Evolutionary conservation across 2,113 vertebrate genomes (phyloP).

Genomic region (Antidorcas marsupialis): DNA sequence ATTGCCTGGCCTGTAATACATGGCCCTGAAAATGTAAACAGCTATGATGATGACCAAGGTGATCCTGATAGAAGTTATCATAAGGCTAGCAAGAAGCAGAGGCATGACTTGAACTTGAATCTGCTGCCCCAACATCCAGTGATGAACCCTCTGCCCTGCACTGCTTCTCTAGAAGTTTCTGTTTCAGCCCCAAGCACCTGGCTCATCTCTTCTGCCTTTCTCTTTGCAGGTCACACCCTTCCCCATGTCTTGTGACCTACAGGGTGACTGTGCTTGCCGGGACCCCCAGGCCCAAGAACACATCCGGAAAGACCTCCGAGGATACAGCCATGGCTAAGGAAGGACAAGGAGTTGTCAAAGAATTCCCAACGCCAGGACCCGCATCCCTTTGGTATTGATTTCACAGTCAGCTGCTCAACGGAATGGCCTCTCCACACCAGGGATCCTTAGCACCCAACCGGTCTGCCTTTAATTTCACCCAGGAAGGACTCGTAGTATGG

Average conservation of each 20-base stretch:
- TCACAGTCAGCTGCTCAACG: conserved; percentile 86
- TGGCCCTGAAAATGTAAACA: neutral
- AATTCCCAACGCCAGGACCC: conserved; percentile 78
- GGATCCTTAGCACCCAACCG: conserved; percentile 85
- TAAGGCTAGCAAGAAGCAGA: neutral
- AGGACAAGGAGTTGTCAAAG: conserved; percentile 74
- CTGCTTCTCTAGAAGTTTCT: neutral
- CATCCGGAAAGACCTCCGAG: conserved; percentile 83
- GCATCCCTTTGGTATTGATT: conserved; percentile 86
- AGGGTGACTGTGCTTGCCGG: conserved; percentile 93
- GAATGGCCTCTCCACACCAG: conserved; percentile 86
- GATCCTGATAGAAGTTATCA: neutral
- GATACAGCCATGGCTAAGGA: conserved; percentile 88
- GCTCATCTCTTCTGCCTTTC: neutral
- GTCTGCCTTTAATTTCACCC: conserved; percentile 87
- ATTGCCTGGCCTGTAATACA: neutral
- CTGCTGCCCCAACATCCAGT: neutral
- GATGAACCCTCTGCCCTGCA: neutral
- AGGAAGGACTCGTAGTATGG: conserved; percentile 79
- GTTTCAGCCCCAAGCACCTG: neutral
- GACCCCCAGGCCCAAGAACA: conserved; percentile 94
- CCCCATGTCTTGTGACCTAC: conserved; percentile 94
- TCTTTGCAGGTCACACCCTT: conserved; percentile 92
- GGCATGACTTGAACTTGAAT: neutral
- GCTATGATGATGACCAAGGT: neutral